Conservation (phyloP, 2,888 invertebrate genomes). For the Drosophila acutilabella region DNA sequence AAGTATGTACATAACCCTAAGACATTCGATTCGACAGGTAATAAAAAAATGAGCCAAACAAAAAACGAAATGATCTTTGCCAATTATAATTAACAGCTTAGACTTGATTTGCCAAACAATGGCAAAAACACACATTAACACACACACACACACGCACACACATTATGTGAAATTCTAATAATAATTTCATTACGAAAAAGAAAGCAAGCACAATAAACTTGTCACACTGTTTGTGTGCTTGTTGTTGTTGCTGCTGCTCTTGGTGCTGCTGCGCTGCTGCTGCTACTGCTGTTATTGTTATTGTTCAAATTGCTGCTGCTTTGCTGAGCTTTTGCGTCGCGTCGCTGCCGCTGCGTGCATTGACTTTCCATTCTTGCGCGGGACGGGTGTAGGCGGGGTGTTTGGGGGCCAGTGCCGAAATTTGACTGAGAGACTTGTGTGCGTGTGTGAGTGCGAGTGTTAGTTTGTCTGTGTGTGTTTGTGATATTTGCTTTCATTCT, state of each 20-base stretch:
- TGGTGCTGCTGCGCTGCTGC: not conserved
- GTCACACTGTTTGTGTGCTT: slow-evolving; percentile 32
- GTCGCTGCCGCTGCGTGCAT: slow-evolving; percentile 66
- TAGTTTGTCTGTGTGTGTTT: slow-evolving; percentile 15
- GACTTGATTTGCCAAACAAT: slow-evolving; percentile 26
- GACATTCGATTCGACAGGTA: too few relatives aligned
- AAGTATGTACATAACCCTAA: not conserved
- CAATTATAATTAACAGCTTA: slow-evolving; percentile 28
- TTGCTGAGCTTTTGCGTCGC: slow-evolving; percentile 36
- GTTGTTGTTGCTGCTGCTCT: slow-evolving; percentile 17
- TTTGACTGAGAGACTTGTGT: slow-evolving; percentile 20
- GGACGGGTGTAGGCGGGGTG: not conserved
- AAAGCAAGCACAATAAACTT: slow-evolving; percentile 57
- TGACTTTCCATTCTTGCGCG: slow-evolving; percentile 71
- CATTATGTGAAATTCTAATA: slow-evolving; percentile 73
- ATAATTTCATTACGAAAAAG: slow-evolving; percentile 69
- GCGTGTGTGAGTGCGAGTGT: slow-evolving; percentile 13
- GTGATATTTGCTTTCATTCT: slow-evolving; percentile 58
- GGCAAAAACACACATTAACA: not conserved
- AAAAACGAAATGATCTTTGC: slow-evolving; percentile 11
- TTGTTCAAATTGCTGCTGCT: slow-evolving; percentile 38
- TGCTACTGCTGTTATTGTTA: slow-evolving; percentile 24
- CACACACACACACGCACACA: not conserved
- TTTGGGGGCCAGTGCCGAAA: slow-evolving; percentile 13
- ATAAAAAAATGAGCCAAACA: too few relatives aligned